Base-by-base conservation (phyloP, 2,113 vertebrate species). In the Hippocampus zosterae region DNA sequence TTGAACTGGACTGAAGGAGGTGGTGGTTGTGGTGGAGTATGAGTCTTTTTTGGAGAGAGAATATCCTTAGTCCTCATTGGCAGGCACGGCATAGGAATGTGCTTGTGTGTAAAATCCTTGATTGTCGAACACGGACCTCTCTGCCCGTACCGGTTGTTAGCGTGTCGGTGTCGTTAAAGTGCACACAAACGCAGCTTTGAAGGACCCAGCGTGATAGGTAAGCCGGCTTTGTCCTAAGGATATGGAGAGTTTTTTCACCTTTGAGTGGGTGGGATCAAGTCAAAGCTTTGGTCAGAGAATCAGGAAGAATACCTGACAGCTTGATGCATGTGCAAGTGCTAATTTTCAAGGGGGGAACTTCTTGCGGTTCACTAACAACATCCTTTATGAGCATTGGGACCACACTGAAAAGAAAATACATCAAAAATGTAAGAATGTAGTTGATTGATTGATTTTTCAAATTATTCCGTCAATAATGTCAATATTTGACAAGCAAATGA, bases 91-190 rank as follows among this genome's bases (percentile, higher is more conserved):
- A 70, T 59, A 78, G 75, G 53, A 85, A 82, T 91, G 88, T 89
- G 88, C 85, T 89, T 87, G 59, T 86, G 74, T 83, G 70, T 84
- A 75, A 78, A 65, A 46, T 80, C 70, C 68, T 85, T 92, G 88
- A 91, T 90, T 92, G 90, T 91, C 89, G 33, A 86, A 89, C 82
- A 85, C 77, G 66, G 71, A 73, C 74, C 73, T 74, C 40, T 68
- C 62, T 79, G 62, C 68, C 48, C 59, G 48, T 37, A 63, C 27
- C 65, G 64, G 50, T 64, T 16, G 67, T 66, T 53, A 33, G 41
- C 1, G 65, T 75, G 80, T 74, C 72, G 48, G 78, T 80, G 76
- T 74, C 72, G 75, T 71, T 79, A 83, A 86, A 84, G 73, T 84
- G 83, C 83, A 80, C 72, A 79, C 82, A 67, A 75, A 57, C 8